Evolutionary conservation across 2,113 vertebrate species (phyloP).

Genomic region (Pionites leucogaster): DNA sequence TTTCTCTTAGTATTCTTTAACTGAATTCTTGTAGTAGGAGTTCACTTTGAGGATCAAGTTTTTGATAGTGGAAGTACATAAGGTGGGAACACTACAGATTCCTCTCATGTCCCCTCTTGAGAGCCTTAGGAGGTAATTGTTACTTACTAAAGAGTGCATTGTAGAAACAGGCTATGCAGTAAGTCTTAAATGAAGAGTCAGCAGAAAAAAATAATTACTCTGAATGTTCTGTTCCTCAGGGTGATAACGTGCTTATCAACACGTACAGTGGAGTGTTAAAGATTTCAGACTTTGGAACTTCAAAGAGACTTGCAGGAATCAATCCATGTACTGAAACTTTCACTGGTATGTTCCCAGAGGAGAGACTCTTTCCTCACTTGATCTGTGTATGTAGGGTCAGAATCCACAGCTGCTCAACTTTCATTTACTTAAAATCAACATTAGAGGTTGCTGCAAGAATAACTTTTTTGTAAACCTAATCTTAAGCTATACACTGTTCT

Average conservation of each 20-base stretch:
- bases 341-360: conserved; percentile 82
- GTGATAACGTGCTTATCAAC: conserved; percentile 98
- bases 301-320: conserved; percentile 96
- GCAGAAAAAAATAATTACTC: conserved; percentile 10
- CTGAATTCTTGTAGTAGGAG: background rate
- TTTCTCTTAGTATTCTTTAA: background rate
- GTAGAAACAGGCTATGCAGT: background rate
- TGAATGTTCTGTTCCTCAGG: conserved; percentile 77
- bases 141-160: background rate
- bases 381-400: background rate
- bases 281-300: conserved; percentile 98
- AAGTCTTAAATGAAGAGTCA: background rate
- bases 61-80: background rate
- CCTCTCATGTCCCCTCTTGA: background rate
- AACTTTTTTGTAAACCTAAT: background rate
- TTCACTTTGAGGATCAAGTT: background rate
- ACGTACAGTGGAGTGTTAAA: conserved; percentile 98
- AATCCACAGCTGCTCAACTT: conserved; percentile 9
- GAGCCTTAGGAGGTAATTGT: background rate
- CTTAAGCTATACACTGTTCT: background rate
- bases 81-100: background rate
- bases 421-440: background rate
- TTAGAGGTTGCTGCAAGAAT: background rate
- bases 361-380: background rate
- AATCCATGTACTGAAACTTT: conserved; percentile 98